Base-by-base conservation (phyloP, 2,888 invertebrate genomes). In the Spodoptera picta region DNA sequence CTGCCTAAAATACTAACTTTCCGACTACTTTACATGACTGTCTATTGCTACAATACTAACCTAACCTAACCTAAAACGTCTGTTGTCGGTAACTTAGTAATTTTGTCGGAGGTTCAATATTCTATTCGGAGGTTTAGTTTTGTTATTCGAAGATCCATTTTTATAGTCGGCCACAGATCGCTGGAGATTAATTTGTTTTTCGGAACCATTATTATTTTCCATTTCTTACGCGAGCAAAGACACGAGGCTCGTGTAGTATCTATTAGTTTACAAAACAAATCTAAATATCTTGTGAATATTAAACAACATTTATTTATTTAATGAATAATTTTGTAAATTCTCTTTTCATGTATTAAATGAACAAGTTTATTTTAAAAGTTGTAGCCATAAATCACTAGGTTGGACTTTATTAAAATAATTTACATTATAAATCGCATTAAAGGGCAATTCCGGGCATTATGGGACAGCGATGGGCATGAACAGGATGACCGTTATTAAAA, bases 381-480 rank as follows among this genome's bases (percentile, higher is more conserved):
- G 63, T 41, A 57, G 41, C 57, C 78, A 77, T 88, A 85, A 88
- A 86, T 88, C 85, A 85, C 55, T 50, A 57, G 58, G 72, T 82
- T 80, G 69, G 65, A 78, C 76, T 82, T 85, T 85, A 88, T 87
- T 88, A 87, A 88, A 87, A 86, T 83, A 82, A 84, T 85, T 87
- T 81, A 79, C 81, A 70, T 68, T 65, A 75, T 75, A 65, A 85
- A 87, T 85, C 78, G 80, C 80, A 75, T 81, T 81, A 71, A 73
- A 69, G 56, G 65, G 80, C 75, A 81, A 82, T 85, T 82, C 81
- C 44, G 73, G 63, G 69, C 51, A 77, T 83, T 69, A 80, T 56
- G 71, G 64, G 45, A 62, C 59, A 63, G 60, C 69, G 75, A 69
- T 73, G 65, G 55, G 43, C 27, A 63, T 73, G 61, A 53, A 65